Evolutionary conservation across 2,113 vertebrate genomes (phyloP), one percentile per base, ranked within the genome.

Genomic region (Platysternon megacephalum): DNA sequence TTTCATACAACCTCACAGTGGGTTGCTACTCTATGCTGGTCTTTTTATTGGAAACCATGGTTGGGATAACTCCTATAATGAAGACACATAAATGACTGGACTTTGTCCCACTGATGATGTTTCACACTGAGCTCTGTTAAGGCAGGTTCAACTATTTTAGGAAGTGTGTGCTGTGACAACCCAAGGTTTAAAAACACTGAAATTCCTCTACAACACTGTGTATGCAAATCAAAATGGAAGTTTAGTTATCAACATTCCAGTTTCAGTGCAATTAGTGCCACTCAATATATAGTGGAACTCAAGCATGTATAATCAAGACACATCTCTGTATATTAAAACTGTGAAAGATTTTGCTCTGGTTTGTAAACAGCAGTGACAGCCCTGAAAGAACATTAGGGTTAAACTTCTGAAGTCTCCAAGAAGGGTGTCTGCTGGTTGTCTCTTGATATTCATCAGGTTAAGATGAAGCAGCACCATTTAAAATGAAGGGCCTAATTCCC

Each of bases 191-290:
- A 74, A 86, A 61, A 10, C 42, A 35, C 12, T 79, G 76, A 87
- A 85, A 90, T 87, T 83, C 74, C 65, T 94, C 79, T 85, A n/a
- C 65, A 83, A 32, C 17, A 21, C 21, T 19, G 12, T 14, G 7
- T 85, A n/a, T 84, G 74, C 58, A 80, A 90, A 93, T 85, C 24
- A 6, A 85, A 95, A 87, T 74, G 72, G 53, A 86, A 79, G 42
- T 82, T 61, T 49, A 83, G 65, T 39, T 85, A 6, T 29, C 8
- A 86, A 61, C 87, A 79, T 61, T 94, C 42, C 83, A 39, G 78
- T 92, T 95, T 89, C 46, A 5, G 82, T 89, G 61, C 84, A 95
- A 94, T 94, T 95, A 94, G 58, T 95, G 90, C 61, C 85, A 87
- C 80, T 95, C 85, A 90, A 48, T 68, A 46, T 51, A 39, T 87